Conservation (phyloP, 2,797 vertebrate genomes). For the Mormyrops attenuatus region DNA sequence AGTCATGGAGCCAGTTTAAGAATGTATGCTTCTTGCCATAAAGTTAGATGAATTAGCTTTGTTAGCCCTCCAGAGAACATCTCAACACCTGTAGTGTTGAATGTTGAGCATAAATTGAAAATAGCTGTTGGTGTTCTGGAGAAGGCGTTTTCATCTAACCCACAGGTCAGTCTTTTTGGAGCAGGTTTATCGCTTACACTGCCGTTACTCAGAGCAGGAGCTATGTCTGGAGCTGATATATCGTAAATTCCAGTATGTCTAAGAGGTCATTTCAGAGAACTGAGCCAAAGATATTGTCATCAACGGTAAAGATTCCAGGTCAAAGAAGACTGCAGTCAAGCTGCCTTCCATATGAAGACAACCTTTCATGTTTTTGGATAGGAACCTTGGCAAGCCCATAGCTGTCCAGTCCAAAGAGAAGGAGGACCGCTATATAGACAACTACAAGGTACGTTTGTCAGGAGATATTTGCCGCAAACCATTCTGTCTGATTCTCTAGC, state of each 20-base stretch:
- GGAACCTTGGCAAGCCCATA: conserved; percentile 90
- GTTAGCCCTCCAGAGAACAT: background rate
- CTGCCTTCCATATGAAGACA: background rate
- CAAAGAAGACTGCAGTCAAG: background rate
- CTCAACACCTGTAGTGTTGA: background rate
- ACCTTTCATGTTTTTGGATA: conserved; percentile 45
- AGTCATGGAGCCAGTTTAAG: background rate
- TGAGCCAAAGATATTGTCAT: background rate
- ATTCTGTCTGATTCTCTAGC: background rate
- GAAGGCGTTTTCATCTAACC: background rate
- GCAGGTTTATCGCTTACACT: background rate
- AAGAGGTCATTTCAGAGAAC: background rate
- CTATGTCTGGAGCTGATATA: background rate
- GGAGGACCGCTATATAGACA: conserved; percentile 94
- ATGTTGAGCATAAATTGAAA: background rate
- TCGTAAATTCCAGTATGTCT: background rate
- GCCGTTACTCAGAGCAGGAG: too few species aligned
- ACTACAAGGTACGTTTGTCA: conserved; percentile 74
- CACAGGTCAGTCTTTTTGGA: background rate
- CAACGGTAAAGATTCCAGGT: background rate
- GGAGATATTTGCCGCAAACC: background rate
- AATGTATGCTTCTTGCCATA: background rate
- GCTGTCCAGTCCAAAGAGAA: conserved; percentile 98
- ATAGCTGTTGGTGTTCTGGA: background rate
- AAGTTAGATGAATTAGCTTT: background rate